Base-by-base conservation (phyloP, 2,888 invertebrate genomes). In the Agrilus cyanescens region DNA sequence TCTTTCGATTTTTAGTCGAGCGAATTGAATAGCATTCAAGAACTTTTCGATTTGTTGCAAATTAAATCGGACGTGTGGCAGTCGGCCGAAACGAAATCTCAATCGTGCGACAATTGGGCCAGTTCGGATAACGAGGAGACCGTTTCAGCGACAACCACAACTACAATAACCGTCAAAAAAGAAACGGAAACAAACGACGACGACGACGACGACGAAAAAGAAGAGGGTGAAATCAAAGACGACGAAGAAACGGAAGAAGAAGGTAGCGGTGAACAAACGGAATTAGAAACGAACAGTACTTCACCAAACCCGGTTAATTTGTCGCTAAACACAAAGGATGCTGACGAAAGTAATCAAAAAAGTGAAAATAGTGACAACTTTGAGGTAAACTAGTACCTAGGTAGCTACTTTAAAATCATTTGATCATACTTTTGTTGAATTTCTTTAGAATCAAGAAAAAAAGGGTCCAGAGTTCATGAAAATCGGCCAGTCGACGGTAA, bases 231-330 rank as follows among this genome's bases (percentile, higher is more conserved):
- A 53, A 63, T 63, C 33, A 63, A 66, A 45, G 65, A 66, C 42
- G 61, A 61, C 37, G 70, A 72, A 53, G 68, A 71, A 46, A 63
- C 68, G 42, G 72, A 71, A 47, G 49, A 61, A 50, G 53, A 62
- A 51, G 55, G 57, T 38, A 50, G 59, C n/a, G 51, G 50, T 15
- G 49, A 50, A 32, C 65, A 66, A 48, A 60, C 61, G 51, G 67
- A 60, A 48, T 60, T 59, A 49, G 75, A 74, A 39, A 69, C 81
- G 55, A 71, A 80, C 60, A 76, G 80, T 65, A 82, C 78, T 65
- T 85, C 84, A 38, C 80, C 85, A 1, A 85, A 85, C 62, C 87
- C 87, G 31, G 87, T 88, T 38, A 88, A 88, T 67, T 71, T 88
- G 53, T 86, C 82, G 20, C 42, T 56, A 25, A 55, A 56, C 34